These are phyloP conservation scores for Chroicocephalus ridibundus DNA, from an alignment of 2,113 vertebrate genomes.

Conservation along the genomic window DNA sequence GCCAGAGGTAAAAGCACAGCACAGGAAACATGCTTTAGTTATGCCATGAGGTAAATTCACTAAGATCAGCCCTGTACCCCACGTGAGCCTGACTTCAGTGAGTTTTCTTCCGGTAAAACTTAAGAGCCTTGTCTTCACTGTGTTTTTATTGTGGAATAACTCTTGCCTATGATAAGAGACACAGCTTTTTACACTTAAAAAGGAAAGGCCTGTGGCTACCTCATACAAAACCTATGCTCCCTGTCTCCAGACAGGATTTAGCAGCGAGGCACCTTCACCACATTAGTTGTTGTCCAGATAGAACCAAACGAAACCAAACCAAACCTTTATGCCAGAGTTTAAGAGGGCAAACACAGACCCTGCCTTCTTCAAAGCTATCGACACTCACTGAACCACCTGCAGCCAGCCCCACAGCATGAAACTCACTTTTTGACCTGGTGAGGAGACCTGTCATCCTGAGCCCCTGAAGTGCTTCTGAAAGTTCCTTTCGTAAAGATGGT, in stretches of 20 bases:
- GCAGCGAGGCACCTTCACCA: background rate
- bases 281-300: accelerated
- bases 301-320: background rate
- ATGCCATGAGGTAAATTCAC: background rate
- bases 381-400: background rate
- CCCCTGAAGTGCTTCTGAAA: background rate
- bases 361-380: background rate
- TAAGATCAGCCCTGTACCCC: background rate
- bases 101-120: background rate
- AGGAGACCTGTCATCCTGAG: background rate
- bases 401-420: background rate
- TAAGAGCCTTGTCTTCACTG: background rate
- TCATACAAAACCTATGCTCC: background rate
- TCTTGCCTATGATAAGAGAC: background rate
- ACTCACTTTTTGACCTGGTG: background rate
- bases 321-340: background rate
- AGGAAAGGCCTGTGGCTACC: background rate
- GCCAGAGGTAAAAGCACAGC: background rate
- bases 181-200: background rate
- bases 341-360: background rate
- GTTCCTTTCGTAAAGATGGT: background rate
- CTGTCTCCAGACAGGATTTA: background rate
- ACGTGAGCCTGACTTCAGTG: background rate
- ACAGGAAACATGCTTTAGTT: background rate
- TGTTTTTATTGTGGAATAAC: background rate